These are phyloP conservation scores for Hydraecia micacea DNA, from an alignment of 2,888 invertebrate genomes.

Conservation along the genomic window DNA sequence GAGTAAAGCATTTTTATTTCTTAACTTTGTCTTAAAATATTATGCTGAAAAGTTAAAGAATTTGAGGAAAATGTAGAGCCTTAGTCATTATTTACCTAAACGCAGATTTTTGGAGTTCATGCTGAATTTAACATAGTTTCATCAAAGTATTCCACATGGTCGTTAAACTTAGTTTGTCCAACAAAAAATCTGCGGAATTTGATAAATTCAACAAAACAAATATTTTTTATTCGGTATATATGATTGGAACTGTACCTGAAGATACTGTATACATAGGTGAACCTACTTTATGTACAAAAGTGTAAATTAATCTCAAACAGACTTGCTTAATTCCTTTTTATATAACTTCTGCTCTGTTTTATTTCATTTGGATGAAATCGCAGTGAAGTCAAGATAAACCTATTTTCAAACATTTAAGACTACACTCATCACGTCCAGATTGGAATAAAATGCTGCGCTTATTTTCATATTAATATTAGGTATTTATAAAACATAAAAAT, in stretches of 20 bases:
- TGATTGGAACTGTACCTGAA: background rate
- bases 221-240: background rate
- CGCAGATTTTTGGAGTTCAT: background rate
- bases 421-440: background rate
- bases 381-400: background rate
- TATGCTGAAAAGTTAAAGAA: background rate
- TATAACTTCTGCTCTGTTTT: background rate
- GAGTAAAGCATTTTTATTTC: slow-evolving; percentile 40
- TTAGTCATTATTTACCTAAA: background rate
- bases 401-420: background rate
- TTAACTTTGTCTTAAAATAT: slow-evolving; percentile 13
- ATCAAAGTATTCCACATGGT: background rate
- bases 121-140: background rate
- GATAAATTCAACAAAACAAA: background rate
- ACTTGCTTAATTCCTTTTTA: background rate
- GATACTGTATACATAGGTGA: background rate
- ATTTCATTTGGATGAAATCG: background rate
- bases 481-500: slow-evolving; percentile 48
- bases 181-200: background rate
- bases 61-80: background rate
- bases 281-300: background rate
- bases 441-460: background rate
- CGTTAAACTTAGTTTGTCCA: too few species aligned
- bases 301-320: slow-evolving; percentile 11
- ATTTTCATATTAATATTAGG: slow-evolving; percentile 30